Evolutionary conservation across 2,113 vertebrate species (phyloP), one percentile per base, ranked within the genome.

Genomic region (Pterocles orientalis): DNA sequence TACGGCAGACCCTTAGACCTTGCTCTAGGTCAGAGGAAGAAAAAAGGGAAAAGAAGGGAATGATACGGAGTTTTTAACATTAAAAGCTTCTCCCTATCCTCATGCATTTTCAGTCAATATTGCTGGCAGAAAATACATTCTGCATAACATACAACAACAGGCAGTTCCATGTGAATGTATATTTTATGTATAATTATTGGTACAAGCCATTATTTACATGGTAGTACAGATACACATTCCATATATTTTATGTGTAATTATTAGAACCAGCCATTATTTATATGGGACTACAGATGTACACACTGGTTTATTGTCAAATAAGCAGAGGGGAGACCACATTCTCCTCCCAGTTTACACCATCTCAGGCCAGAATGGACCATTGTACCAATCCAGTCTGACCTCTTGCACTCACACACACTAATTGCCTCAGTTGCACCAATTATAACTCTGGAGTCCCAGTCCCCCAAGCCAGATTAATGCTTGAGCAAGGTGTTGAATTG

Each of bases 21-120:
- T 18, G 25, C 3, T 82, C 23, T 39, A 4, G 1, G 54, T n/a
- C 15, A 47, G 43, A 62, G 23, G 7, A 65, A 36, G 36, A 31
- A 18, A 70, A 64, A 48, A 16, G 1, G 2, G 15, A 18, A 14
- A 51, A 25, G 8, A 68, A 58, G 3, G 12, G 26, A 36, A 66
- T 29, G 10, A 41, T 51, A 36, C 0, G 5, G 9, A 6, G 2
- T 0, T 12, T 29, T 68, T 21, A 75, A 56, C 23, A 15, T 24
- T 54, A 34, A 66, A 61, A 81, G 26, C 3, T 83, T 17, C 60
- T 65, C 92, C 48, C 18, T 57, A 39, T 33, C 25, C 11, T 90
- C 62, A 39, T 21, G 7, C 1, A 50, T 50, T 92, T 94, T 91
- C 5, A 0, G 20, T 41, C 61, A 36, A 26, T 47, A 31, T 19